These are phyloP conservation scores for Carapus acus DNA, from an alignment of 2,797 vertebrate species.

Conservation along the genomic window DNA sequence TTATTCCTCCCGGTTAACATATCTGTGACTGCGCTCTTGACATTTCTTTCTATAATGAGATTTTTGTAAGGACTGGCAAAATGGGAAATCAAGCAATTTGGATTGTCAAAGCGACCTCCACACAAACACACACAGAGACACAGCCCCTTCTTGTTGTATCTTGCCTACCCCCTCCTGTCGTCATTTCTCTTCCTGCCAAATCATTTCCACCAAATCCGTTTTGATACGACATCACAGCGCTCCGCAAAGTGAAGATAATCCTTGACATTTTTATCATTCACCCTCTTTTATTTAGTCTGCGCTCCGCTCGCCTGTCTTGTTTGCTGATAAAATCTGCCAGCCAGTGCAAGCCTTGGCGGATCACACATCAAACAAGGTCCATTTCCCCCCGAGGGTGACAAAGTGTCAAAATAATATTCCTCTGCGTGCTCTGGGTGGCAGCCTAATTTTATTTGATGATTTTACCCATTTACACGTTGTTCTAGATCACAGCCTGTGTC, in stretches of 20 bases:
- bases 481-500: background rate
- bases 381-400: conserved; percentile 50
- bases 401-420: conserved; percentile 69
- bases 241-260: conserved; percentile 68
- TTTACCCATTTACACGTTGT: conserved; percentile 47
- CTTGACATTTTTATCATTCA: conserved; percentile 67
- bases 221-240: conserved; percentile 71
- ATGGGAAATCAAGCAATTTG: conserved; percentile 18
- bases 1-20: conserved; percentile 19
- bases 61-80: conserved; percentile 30
- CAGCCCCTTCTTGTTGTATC: conserved; percentile 36
- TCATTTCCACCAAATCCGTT: conserved; percentile 69
- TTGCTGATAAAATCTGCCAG: conserved; percentile 73
- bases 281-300: conserved; percentile 55
- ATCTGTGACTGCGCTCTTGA: conserved; percentile 12
- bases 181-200: conserved; percentile 59
- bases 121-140: conserved; percentile 12
- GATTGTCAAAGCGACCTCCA: conserved; percentile 29
- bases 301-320: conserved; percentile 63
- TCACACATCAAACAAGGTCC: conserved; percentile 73
- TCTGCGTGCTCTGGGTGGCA: conserved; percentile 66
- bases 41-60: conserved; percentile 32
- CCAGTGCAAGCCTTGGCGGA: conserved; percentile 59
- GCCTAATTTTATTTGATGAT: conserved; percentile 66
- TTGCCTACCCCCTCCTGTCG: conserved; percentile 22